phyloP scores from a whole-genome alignment of 2,113 vertebrate species.

The Sturnira hondurensis region DNA sequence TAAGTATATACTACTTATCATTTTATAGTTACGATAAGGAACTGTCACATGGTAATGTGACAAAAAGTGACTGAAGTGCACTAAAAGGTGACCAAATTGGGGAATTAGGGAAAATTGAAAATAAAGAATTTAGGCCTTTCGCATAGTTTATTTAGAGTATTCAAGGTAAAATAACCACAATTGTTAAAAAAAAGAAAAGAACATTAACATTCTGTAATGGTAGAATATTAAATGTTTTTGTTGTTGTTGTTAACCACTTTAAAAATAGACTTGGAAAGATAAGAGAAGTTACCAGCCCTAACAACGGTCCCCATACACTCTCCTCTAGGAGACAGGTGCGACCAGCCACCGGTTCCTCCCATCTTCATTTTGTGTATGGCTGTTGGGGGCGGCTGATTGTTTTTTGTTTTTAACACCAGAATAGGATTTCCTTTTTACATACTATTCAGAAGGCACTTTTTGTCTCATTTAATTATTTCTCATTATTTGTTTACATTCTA shows the following conservation, averaged over 20 bases:
- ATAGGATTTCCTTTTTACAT: background rate
- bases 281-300: background rate
- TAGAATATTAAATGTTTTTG: background rate
- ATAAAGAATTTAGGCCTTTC: background rate
- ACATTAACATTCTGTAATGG: background rate
- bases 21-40: background rate
- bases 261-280: background rate
- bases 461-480: background rate
- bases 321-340: background rate
- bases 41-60: background rate
- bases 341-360: background rate
- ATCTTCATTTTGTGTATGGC: background rate
- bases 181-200: background rate
- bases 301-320: rapidly evolving
- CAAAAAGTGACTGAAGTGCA: no score
- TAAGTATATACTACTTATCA: background rate
- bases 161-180: background rate
- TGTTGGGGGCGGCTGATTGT: background rate
- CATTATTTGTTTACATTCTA: background rate
- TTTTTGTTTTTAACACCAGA: background rate
- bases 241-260: background rate
- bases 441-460: background rate
- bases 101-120: background rate
- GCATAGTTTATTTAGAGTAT: background rate
- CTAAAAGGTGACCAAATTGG: background rate